Evolutionary conservation across 2,113 vertebrate species (phyloP).

Genomic region (Oreocharis arfaki): DNA sequence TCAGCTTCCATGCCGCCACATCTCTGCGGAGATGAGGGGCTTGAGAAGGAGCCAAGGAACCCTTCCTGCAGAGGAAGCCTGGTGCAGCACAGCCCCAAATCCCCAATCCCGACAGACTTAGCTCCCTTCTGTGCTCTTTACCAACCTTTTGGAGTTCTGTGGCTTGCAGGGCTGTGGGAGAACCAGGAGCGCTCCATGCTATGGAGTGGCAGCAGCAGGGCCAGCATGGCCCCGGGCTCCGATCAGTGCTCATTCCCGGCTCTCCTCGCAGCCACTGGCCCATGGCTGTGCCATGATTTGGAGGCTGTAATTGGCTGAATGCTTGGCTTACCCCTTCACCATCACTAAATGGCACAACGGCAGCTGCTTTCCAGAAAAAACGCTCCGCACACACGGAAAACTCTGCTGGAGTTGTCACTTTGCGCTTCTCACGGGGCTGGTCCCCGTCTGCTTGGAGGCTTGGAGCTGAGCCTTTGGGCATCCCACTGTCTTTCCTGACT

Average conservation of each 20-base stretch:
- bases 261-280: background rate
- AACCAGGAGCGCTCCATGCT: background rate
- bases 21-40: background rate
- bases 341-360: background rate
- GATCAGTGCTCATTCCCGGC: background rate
- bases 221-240: background rate
- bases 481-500: background rate
- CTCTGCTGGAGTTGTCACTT: background rate
- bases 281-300: background rate
- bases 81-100: background rate
- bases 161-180: background rate
- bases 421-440: accelerated
- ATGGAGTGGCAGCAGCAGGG: accelerated
- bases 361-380: background rate
- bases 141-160: accelerated
- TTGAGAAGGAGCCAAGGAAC: background rate
- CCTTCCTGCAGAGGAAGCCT: background rate
- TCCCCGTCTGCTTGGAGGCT: accelerated
- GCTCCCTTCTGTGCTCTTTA: background rate
- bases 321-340: conserved; percentile 10
- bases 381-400: background rate
- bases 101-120: background rate
- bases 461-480: background rate
- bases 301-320: conserved; percentile 39
- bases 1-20: accelerated